phyloP scores from a whole-genome alignment of 2,113 vertebrate species.

The Romanogobio albipinnatus region DNA sequence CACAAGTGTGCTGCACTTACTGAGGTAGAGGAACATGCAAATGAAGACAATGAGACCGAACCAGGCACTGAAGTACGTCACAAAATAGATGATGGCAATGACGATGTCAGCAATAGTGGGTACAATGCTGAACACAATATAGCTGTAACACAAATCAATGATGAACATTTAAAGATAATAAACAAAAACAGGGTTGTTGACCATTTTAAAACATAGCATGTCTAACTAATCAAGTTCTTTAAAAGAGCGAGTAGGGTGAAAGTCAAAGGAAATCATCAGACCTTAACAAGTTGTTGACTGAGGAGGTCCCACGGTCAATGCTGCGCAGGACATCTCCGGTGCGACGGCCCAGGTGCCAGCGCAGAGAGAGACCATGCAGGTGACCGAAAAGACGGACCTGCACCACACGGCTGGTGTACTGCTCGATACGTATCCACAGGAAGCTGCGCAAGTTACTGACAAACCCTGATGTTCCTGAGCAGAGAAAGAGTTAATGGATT shows the following conservation, averaged over 20 bases:
- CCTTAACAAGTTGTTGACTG: constrained; percentile 88
- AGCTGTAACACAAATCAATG: constrained; percentile 69
- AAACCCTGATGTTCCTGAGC: constrained; percentile 65
- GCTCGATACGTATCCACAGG: constrained; percentile 89
- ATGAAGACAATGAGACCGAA: constrained; percentile 91
- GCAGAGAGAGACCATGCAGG: constrained; percentile 84
- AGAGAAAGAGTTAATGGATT: background rate
- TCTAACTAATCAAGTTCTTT: background rate
- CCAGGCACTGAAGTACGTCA: constrained; percentile 87
- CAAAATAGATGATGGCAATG: constrained; percentile 89
- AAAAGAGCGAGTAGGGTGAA: background rate
- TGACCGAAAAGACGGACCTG: constrained; percentile 88
- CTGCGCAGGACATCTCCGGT: constrained; percentile 88
- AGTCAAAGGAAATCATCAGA: constrained; percentile 49
- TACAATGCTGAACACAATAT: constrained; percentile 87
- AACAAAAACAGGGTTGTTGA: background rate
- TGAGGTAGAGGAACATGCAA: constrained; percentile 88
- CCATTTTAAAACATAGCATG: background rate
- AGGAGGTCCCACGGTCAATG: constrained; percentile 86
- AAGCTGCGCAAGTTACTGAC: constrained; percentile 85
- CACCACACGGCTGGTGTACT: constrained; percentile 84
- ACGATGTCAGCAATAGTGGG: constrained; percentile 86
- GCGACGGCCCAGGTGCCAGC: constrained; percentile 87
- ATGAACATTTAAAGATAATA: background rate
- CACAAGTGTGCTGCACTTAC: constrained; percentile 73